These are phyloP conservation scores for Operophtera brumata DNA, from an alignment of 2,888 invertebrate genomes.

Conservation along the genomic window DNA sequence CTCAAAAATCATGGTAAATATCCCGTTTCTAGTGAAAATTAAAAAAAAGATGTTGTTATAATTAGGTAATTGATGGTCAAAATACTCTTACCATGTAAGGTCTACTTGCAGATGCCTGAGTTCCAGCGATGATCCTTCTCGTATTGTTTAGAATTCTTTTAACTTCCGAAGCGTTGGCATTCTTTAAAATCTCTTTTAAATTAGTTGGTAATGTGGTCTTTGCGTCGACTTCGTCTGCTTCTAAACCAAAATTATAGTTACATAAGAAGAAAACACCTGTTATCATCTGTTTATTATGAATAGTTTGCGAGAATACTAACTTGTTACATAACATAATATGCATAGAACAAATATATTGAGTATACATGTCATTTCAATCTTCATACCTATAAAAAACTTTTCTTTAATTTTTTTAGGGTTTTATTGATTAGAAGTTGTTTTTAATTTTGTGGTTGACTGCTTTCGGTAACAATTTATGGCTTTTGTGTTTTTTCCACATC, in stretches of 20 bases:
- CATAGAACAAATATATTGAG: conserved; percentile 2
- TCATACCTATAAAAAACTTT: conserved; percentile 16
- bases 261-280: no score
- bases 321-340: conserved; percentile 9
- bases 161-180: conserved; percentile 45
- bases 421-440: conserved; percentile 1
- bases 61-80: no score
- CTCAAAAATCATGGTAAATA: no score
- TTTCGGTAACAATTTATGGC: conserved; percentile 2
- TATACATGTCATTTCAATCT: conserved; percentile 25
- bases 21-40: no score
- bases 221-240: conserved; percentile 39
- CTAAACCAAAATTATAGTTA: conserved; percentile 32
- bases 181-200: conserved; percentile 43
- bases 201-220: conserved; percentile 47
- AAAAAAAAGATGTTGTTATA: no score
- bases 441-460: conserved; percentile 13
- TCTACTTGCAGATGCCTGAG: conserved; percentile 41
- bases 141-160: conserved; percentile 44
- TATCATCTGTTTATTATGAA: not conserved
- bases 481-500: conserved; percentile 1
- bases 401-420: not conserved
- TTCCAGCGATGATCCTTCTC: conserved; percentile 55
- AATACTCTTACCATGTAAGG: conserved; percentile 58
- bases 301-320: conserved; percentile 2